Evolutionary conservation across 2,888 invertebrate species (phyloP), one percentile per base, ranked within the genome.

Genomic region (Baccha elongata): DNA sequence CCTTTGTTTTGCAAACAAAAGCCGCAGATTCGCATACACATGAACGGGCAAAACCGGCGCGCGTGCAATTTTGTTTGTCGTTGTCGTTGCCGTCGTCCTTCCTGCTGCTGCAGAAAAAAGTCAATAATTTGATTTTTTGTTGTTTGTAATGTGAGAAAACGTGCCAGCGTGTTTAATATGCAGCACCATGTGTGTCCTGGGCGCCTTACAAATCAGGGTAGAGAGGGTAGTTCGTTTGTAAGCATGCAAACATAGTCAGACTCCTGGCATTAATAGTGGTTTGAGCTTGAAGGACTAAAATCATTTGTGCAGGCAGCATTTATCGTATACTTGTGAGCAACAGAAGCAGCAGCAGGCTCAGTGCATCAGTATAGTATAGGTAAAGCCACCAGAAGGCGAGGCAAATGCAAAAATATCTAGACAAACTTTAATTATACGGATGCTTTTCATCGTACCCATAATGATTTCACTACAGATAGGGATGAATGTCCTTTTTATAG

Each of bases 401-500:
- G 19, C 62, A 32, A 48, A 52, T 23, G 35, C 53, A 37, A 52
- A 32, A 32, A 8, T 15, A 23, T 64, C 55, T 42, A 71, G 71
- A 81, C 71, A 60, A 81, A 81, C 75, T 75, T 75, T 81, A 81
- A 81, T 81, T 81, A 81, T 75, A 53, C 42, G 71, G 67, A 81
- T 81, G 81, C 67, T 52, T 72, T 72, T 48, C 65, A 75, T 71
- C 58, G 71, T 53, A 29, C 53, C 60, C 71, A 60, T 75, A 75
- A 75, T 71, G 75, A 71, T 71, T 75, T 60, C 71, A 52, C 37
- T 67, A 46, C 53, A 71, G 71, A 75, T 67, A 67, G 71, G 71
- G 81, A 75, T 75, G 75, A 81, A 81, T 75, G 81, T 76, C 81
- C 81, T 75, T 71, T 81, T 75, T 75, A 81, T 81, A 44, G 75